A percentile compares a stretch with the other conserved stretches of the same genome.
These are phyloP conservation scores for Mesorhabditis sp. DNA, from an alignment of 2,888 invertebrate genomes.

Conservation along the genomic window DNA sequence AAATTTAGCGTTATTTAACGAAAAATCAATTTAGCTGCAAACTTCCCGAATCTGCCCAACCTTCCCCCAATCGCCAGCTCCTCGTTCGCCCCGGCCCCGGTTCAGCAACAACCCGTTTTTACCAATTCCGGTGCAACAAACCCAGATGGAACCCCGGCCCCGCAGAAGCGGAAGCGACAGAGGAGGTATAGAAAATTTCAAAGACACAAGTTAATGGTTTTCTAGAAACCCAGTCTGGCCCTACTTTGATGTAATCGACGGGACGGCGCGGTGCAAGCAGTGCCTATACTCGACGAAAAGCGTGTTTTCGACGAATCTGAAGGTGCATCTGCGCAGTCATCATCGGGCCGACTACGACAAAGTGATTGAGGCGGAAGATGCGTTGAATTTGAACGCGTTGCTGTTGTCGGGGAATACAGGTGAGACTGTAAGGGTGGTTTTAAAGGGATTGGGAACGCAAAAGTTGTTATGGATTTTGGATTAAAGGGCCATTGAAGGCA, in stretches of 20 bases:
- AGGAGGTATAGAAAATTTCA: constrained; percentile 15
- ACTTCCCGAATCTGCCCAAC: background rate
- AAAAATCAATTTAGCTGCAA: background rate
- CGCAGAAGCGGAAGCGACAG: constrained; percentile 45
- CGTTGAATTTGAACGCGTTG: constrained; percentile 39
- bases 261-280: constrained; percentile 44
- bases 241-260: constrained; percentile 46
- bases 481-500: too few species aligned
- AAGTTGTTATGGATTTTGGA: background rate
- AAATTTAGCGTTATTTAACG: background rate
- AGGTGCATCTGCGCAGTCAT: constrained; percentile 51
- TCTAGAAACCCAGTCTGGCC: constrained; percentile 50
- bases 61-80: background rate
- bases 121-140: background rate
- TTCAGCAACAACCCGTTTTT: background rate
- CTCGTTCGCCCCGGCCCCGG: background rate
- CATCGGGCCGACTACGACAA: constrained; percentile 47
- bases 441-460: background rate
- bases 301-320: constrained; percentile 52
- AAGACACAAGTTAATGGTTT: constrained; percentile 1
- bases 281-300: constrained; percentile 51
- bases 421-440: constrained; percentile 16
- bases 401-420: constrained; percentile 38
- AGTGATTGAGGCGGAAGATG: constrained; percentile 49
- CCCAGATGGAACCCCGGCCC: constrained; percentile 16